Conservation (phyloP, 2,113 vertebrate species). For the Rissa tridactyla region DNA sequence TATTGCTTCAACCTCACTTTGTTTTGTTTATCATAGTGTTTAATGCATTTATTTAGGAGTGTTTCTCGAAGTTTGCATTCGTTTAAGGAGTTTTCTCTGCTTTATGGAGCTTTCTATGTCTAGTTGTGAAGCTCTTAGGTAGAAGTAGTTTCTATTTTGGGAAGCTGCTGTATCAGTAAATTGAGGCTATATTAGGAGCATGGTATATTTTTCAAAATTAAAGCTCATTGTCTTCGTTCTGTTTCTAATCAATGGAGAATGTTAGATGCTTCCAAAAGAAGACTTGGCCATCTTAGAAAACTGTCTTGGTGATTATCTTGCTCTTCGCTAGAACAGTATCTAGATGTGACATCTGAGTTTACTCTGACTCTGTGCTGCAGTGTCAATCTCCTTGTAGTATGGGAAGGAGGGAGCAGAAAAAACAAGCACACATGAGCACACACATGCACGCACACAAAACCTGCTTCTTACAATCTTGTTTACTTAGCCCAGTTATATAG, state of each 20-base stretch:
- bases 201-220: background rate
- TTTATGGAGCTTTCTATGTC: background rate
- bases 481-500: background rate
- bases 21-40: background rate
- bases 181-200: background rate
- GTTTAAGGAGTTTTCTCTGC: background rate
- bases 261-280: background rate
- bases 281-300: background rate
- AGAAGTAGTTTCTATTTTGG: background rate
- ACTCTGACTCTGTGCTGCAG: background rate
- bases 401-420: background rate
- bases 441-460: rapidly evolving
- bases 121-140: background rate
- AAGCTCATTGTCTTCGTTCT: background rate
- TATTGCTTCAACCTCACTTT: background rate
- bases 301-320: background rate
- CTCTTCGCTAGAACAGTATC: background rate
- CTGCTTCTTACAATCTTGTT: background rate
- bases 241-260: background rate
- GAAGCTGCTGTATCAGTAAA: background rate
- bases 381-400: background rate
- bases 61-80: background rate
- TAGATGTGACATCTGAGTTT: background rate
- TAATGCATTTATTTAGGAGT: background rate
- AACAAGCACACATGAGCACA: background rate